Evolutionary conservation across 2,888 invertebrate species (phyloP).

Genomic region (Piscicola geometra): DNA sequence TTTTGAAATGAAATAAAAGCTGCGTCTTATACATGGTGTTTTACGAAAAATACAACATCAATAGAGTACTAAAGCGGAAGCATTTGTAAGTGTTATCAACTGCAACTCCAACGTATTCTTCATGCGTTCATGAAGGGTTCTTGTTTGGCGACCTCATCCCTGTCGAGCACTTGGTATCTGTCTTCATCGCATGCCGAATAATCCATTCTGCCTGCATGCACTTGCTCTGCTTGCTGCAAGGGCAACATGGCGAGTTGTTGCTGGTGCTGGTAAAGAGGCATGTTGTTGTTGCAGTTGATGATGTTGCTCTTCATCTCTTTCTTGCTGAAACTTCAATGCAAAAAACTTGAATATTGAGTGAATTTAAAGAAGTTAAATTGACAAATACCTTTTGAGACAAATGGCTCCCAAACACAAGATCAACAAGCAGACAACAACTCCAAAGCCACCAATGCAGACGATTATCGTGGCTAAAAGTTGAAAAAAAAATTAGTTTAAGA

Average conservation of each 20-base stretch:
- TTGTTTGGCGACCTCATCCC: slow-evolving; percentile 25
- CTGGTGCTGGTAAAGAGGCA: slow-evolving; percentile 11
- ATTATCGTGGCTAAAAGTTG: slow-evolving; percentile 13
- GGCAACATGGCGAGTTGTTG: slow-evolving; percentile 6
- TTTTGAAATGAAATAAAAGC: too few species aligned
- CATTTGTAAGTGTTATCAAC: too few species aligned
- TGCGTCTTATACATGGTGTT: too few species aligned
- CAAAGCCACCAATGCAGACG: slow-evolving; percentile 18
- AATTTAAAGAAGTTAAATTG: not conserved
- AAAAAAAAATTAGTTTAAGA: not conserved
- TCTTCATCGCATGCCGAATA: slow-evolving; percentile 17
- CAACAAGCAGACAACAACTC: slow-evolving; percentile 23
- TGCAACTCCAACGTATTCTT: too few species aligned
- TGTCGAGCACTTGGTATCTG: slow-evolving; percentile 30
- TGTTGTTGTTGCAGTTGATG: slow-evolving; percentile 9
- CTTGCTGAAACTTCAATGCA: not conserved
- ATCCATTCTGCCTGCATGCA: not conserved
- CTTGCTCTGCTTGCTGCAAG: not conserved
- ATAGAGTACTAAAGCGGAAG: too few species aligned
- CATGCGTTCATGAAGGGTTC: not conserved
- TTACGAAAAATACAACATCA: too few species aligned
- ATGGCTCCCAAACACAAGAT: slow-evolving; percentile 32
- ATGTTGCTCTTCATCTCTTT: slow-evolving; percentile 5
- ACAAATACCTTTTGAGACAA: slow-evolving; percentile 29
- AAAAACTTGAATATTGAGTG: not conserved